Evolutionary conservation across 2,797 vertebrate genomes (phyloP).

Genomic region (Caiman crocodilus): DNA sequence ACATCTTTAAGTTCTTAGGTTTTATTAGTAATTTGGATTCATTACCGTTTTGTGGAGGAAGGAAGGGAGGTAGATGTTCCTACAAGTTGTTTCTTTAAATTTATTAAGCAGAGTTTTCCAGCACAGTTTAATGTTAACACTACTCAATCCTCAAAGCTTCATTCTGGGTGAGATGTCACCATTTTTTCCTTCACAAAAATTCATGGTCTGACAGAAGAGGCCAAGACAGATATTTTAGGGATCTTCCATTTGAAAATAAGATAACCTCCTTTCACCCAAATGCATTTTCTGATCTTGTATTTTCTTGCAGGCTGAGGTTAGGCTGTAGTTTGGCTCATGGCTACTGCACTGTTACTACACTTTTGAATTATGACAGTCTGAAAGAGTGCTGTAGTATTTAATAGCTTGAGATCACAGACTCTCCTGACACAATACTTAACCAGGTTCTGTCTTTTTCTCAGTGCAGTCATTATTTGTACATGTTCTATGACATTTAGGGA

Average conservation of each 20-base stretch:
- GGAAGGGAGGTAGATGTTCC: constrained; percentile 81
- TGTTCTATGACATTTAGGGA: constrained; percentile 68
- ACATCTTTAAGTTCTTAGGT: constrained; percentile 80
- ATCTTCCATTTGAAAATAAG: constrained; percentile 72
- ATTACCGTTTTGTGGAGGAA: constrained; percentile 83
- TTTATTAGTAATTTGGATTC: constrained; percentile 85
- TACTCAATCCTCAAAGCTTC: constrained; percentile 33
- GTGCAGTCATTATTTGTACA: constrained; percentile 72
- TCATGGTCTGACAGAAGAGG: constrained; percentile 58
- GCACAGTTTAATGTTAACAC: constrained; percentile 67
- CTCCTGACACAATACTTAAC: constrained; percentile 62
- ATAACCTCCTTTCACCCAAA: constrained; percentile 66
- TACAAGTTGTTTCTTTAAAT: constrained; percentile 81
- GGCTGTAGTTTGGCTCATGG: constrained; percentile 43
- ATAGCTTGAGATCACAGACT: constrained; percentile 75
- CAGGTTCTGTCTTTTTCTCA: constrained; percentile 72
- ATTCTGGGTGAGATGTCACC: constrained; percentile 47
- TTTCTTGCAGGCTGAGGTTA: constrained; percentile 28
- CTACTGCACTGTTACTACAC: constrained; percentile 57
- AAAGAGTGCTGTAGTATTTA: constrained; percentile 70
- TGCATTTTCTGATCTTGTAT: constrained; percentile 38
- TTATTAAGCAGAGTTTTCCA: constrained; percentile 81
- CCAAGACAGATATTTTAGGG: constrained; percentile 53
- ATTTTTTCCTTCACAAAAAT: constrained; percentile 68
- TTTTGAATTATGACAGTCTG: constrained; percentile 71